These are phyloP conservation scores for Rhorus exstirpatorius DNA, from an alignment of 2,888 invertebrate genomes.

Conservation along the genomic window DNA sequence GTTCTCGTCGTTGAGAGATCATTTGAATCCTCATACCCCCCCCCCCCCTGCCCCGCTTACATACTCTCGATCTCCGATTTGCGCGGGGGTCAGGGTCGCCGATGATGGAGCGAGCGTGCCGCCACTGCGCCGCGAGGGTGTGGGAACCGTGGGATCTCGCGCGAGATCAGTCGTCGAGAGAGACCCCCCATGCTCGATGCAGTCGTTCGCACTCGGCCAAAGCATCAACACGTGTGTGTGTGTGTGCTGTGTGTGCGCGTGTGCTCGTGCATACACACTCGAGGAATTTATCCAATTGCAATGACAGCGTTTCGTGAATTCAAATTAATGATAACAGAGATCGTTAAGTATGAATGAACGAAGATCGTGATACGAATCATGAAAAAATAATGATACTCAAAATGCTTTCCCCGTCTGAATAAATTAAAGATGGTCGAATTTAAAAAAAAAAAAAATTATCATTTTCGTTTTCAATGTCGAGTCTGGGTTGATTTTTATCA, in stretches of 20 bases:
- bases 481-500: too few relatives aligned
- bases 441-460: too few relatives aligned
- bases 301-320: not conserved
- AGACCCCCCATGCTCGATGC: conserved; percentile 25
- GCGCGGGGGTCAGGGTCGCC: conserved; percentile 55
- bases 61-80: conserved; percentile 17
- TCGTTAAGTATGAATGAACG: not conserved
- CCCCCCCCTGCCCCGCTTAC: not conserved
- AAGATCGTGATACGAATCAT: not conserved
- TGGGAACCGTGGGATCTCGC: conserved; percentile 66
- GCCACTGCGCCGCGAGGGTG: conserved; percentile 49
- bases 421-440: too few relatives aligned
- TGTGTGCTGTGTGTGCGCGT: too few relatives aligned
- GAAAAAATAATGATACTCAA: too few relatives aligned
- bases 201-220: conserved; percentile 20
- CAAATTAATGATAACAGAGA: not conserved
- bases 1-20: conserved; percentile 40
- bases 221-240: conserved; percentile 21
- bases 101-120: conserved; percentile 61
- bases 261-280: too few relatives aligned
- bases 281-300: conserved; percentile 25
- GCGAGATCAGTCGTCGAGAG: conserved; percentile 23
- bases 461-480: too few relatives aligned
- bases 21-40: conserved; percentile 22
- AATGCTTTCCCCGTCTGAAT: too few relatives aligned